These are phyloP conservation scores for Australoheros facetus DNA, from an alignment of 2,797 vertebrate species.

Conservation along the genomic window DNA sequence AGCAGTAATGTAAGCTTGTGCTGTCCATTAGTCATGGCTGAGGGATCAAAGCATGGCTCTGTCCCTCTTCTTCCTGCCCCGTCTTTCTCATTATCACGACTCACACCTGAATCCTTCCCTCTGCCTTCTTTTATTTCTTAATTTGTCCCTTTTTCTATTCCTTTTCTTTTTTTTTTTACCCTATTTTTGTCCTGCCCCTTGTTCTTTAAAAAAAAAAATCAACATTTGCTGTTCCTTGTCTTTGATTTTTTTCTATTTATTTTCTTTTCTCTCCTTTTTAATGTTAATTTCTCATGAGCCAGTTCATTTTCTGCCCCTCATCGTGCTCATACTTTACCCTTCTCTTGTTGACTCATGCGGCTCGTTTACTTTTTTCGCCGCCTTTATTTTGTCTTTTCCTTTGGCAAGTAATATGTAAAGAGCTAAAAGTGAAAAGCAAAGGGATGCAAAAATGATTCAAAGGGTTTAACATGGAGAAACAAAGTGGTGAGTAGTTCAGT, in stretches of 20 bases:
- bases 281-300: not conserved
- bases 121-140: constrained; percentile 5
- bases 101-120: constrained; percentile 38
- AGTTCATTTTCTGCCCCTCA: constrained; percentile 1
- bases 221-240: not conserved
- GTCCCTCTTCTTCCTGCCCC: constrained; percentile 12
- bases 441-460: not conserved
- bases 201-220: not conserved
- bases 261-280: not conserved
- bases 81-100: constrained; percentile 36
- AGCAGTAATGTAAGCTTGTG: constrained; percentile 53
- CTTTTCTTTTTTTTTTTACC: not conserved
- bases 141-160: not conserved
- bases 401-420: not conserved
- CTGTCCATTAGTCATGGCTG: constrained; percentile 65
- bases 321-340: not conserved
- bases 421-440: not conserved
- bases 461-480: not conserved
- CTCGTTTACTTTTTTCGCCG: not conserved
- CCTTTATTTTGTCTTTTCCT: not conserved
- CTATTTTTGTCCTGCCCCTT: not conserved
- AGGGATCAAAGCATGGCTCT: constrained; percentile 69
- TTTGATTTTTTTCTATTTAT: constrained; percentile 12
- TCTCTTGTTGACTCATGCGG: not conserved
- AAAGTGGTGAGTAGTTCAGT: constrained; percentile 8